These are phyloP conservation scores for Meriones unguiculatus DNA, from an alignment of 2,113 vertebrate genomes.

Conservation along the genomic window DNA sequence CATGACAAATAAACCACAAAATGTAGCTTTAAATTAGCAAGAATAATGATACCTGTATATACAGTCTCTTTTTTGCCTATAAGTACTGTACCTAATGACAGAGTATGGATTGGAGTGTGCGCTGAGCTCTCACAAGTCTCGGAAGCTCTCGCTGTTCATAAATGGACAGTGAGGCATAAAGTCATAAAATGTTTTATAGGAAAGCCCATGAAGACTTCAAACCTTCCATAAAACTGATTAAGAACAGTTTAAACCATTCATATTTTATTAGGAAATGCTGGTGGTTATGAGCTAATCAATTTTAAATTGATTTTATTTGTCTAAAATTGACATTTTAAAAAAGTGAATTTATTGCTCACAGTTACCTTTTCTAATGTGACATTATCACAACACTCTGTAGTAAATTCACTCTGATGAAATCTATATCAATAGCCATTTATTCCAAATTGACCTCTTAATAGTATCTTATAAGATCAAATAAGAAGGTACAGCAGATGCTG, in stretches of 20 bases:
- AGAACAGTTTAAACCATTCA: slow-evolving; percentile 77
- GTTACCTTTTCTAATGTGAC: slow-evolving; percentile 58
- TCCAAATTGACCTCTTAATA: slow-evolving; percentile 68
- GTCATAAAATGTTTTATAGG: slow-evolving; percentile 61
- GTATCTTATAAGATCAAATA: slow-evolving; percentile 65
- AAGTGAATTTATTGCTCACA: slow-evolving; percentile 74
- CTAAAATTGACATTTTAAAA: slow-evolving; percentile 76
- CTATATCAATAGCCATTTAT: slow-evolving; percentile 69
- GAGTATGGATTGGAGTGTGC: background rate
- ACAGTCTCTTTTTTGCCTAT: background rate
- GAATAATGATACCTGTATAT: background rate
- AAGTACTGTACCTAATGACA: background rate
- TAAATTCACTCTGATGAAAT: slow-evolving; percentile 64
- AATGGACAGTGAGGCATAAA: slow-evolving; percentile 43
- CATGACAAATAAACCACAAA: slow-evolving; percentile 1
- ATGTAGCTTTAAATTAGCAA: background rate
- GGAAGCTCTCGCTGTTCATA: background rate
- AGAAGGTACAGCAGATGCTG: slow-evolving; percentile 51
- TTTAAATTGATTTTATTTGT: slow-evolving; percentile 81
- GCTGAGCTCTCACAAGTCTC: background rate
- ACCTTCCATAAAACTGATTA: slow-evolving; percentile 65
- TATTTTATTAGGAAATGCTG: slow-evolving; percentile 73
- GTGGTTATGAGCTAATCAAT: slow-evolving; percentile 74
- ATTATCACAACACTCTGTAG: slow-evolving; percentile 64
- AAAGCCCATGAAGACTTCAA: slow-evolving; percentile 73